Evolutionary conservation across 92 coral and sea anemone species (phyloP), one percentile per base, ranked within the genome.

Genomic region (Epizoanthus scotinus): DNA sequence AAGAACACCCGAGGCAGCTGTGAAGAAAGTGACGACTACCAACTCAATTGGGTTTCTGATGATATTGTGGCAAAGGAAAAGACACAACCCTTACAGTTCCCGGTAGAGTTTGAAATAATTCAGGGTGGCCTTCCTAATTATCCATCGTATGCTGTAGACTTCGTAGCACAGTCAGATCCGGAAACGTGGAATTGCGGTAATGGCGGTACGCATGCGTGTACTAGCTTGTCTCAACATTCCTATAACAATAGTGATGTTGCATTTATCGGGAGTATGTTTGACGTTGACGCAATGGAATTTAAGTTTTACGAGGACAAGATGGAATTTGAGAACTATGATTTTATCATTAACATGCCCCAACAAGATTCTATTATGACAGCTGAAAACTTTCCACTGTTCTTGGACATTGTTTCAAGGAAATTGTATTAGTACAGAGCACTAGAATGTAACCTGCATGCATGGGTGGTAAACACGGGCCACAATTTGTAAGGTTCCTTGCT

Each of bases 281-380:
- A 57, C 18, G 66, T 75, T 28, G 81, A 57, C 17, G 52, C 67
- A 3, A 75, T 54, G 66, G 54, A 56, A 3, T 75, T 75, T 55
- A 68, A 75, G 55, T 75, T 75, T 61, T 75, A 55, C 50, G 81
- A 75, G 31, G 81, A 75, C 31, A 75, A 75, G 67, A 56, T 75
- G 81, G 81, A 75, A 22, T 75, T 53, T 27, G 81, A 75, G 67
- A 75, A 75, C 67, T 75, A 75, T 36, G 68, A 75, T 61, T 19
- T 75, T 29, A 49, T 75, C 5, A 75, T 75, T 8, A 75, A 75
- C 28, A 75, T 75, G 68, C 81, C 81, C 21, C 26, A 20, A 18
- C 81, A 75, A 36, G 67, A 75, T 9, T 75, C 81, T 0, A 75
- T 75, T 40, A 56, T 75, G 66, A 75, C 68, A 7, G 15, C 24